Evolutionary conservation across 2,797 vertebrate genomes (phyloP), one percentile per base, ranked within the genome.

Genomic region (Gobionotothen gibberifrons): DNA sequence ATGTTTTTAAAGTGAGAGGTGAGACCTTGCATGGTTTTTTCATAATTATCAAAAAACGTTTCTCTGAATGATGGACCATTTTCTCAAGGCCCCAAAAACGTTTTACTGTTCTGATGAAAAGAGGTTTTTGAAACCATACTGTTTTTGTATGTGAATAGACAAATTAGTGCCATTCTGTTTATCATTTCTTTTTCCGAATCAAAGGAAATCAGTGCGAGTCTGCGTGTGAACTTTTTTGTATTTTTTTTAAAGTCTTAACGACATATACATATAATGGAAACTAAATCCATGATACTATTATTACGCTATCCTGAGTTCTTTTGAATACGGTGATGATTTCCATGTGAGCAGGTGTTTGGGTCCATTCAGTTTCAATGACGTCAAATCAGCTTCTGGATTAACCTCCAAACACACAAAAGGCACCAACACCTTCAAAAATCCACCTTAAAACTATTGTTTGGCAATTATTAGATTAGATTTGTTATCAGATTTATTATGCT

Each of bases 21-120:
- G 82, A 92, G 89, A 92, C 90, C 75, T 89, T 84, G 87, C 89
- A 84, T 66, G 89, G 81, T 73, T 83, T 92, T 90, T 85, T 92
- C 88, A 88, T 84, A 88, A 90, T 92, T 91, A 61, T 93, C 93
- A 61, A 57, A 66, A 1, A 14, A 90, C 84, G 89, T 94, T 95
- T 94, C 94, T 89, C 62, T 93, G 91, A 94, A 16, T 44, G 72
- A 72, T 0, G 9, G 42, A 73, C 56, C 49, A 21, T 44, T 81
- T 81, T 79, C 69, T 78, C 6, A 39, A 78, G 60, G 3, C 14
- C 48, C 77, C 49, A n/a, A 64, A 54, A 74, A 76, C 53, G 5
- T 53, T 56, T 36, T 65, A 15, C 75, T 79, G 60, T 59, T 64
- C 21, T 51, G 15, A 52, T 52, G 47, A 69, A 65, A 69, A 56